Conservation (phyloP, 2,113 vertebrate species). For the Triplophysa dalaica region DNA sequence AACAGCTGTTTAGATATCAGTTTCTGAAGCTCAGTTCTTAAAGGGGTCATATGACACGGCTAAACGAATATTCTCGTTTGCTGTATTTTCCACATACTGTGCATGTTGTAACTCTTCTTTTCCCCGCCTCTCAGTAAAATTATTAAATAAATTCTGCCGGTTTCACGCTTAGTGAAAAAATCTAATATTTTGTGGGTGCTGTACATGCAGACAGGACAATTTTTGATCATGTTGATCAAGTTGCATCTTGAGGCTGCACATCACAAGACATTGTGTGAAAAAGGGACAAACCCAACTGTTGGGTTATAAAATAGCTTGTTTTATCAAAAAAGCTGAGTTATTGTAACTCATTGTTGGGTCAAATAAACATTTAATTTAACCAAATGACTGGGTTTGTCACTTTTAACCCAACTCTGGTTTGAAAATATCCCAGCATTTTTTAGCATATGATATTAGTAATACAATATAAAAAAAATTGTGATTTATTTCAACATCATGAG, state of each 20-base stretch:
- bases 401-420: too few species aligned
- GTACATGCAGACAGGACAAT: neutral
- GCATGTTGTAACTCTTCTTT: too few species aligned
- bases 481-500: slow-evolving; percentile 19
- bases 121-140: neutral
- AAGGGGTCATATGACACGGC: too few species aligned
- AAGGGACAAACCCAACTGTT: too few species aligned
- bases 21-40: slow-evolving; percentile 5
- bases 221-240: neutral
- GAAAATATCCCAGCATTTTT: neutral
- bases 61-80: too few species aligned
- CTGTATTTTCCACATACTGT: too few species aligned
- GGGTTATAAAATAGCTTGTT: too few species aligned
- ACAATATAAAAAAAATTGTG: slow-evolving; percentile 14
- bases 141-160: neutral
- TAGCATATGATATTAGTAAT: slow-evolving; percentile 5
- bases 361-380: too few species aligned
- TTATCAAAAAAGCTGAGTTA: too few species aligned
- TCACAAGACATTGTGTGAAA: neutral
- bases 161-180: neutral
- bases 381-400: too few species aligned
- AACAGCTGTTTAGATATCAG: slow-evolving; percentile 6
- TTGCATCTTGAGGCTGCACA: neutral
- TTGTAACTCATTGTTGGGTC: too few species aligned
- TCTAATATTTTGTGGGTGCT: neutral